These are phyloP conservation scores for Terebella lapidaria DNA, from an alignment of 2,888 invertebrate genomes.

Conservation along the genomic window DNA sequence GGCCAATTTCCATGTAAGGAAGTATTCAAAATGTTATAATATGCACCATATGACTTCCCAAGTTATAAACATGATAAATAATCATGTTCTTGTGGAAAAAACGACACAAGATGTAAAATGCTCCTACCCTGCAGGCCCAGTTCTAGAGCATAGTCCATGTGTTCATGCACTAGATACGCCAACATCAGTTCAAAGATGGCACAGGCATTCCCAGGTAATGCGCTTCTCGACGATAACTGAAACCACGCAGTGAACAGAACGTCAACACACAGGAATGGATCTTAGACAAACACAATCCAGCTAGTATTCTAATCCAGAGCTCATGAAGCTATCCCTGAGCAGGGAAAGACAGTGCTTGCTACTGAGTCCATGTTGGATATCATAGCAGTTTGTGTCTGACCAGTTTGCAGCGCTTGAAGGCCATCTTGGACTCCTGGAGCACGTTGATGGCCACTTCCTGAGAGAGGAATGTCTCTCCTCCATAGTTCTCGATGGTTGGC, in stretches of 20 bases:
- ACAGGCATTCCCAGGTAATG: constrained; percentile 69
- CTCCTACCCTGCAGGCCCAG: constrained; percentile 71
- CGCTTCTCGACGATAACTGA: constrained; percentile 72
- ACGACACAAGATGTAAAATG: too few relatives aligned
- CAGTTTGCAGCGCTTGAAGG: constrained; percentile 80
- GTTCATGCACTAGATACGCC: constrained; percentile 80
- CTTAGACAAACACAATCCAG: not conserved
- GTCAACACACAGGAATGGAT: not conserved
- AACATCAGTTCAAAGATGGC: constrained; percentile 79
- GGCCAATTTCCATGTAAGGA: too few relatives aligned
- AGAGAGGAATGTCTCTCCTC: constrained; percentile 82
- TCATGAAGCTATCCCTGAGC: too few relatives aligned
- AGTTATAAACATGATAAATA: too few relatives aligned
- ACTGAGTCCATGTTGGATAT: too few relatives aligned
- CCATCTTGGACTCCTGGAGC: constrained; percentile 82
- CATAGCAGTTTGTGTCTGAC: too few relatives aligned
- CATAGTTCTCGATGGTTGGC: constrained; percentile 78
- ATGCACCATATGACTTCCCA: too few relatives aligned
- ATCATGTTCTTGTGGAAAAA: too few relatives aligned
- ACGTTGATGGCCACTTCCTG: constrained; percentile 89
- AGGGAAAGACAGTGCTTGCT: too few relatives aligned
- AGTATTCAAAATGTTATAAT: too few relatives aligned
- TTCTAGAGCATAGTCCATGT: constrained; percentile 94
- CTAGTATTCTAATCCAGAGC: not conserved
- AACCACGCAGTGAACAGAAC: constrained; percentile 23